Conservation (phyloP, 2,888 invertebrate genomes). For the Caradrina clavipalpis region DNA sequence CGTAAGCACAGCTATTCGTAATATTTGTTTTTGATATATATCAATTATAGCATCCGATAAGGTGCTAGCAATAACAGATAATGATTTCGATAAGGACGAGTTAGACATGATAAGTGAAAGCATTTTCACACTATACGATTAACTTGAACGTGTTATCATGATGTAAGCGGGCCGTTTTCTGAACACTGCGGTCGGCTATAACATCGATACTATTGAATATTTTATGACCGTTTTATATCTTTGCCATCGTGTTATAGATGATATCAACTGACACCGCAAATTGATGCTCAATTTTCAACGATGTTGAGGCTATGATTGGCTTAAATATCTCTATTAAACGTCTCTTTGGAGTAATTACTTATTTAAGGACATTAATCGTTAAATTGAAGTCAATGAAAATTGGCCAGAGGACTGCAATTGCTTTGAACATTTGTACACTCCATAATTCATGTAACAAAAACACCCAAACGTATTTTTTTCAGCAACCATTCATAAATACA, state of each 20-base stretch:
- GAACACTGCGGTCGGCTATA: slow-evolving; percentile 54
- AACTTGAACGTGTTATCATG: slow-evolving; percentile 62
- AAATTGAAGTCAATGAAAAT: slow-evolving; percentile 28
- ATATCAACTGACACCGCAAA: slow-evolving; percentile 52
- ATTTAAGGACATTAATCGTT: slow-evolving; percentile 29
- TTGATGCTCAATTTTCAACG: slow-evolving; percentile 51
- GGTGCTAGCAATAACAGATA: slow-evolving; percentile 61
- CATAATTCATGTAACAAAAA: slow-evolving; percentile 14
- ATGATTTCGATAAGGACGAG: slow-evolving; percentile 59
- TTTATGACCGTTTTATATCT: slow-evolving; percentile 59
- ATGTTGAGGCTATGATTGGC: slow-evolving; percentile 49
- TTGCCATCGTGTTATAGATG: slow-evolving; percentile 41
- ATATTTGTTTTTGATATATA: slow-evolving; percentile 35
- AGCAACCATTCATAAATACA: slow-evolving; percentile 12
- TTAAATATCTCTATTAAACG: slow-evolving; percentile 43
- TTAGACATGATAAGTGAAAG: slow-evolving; percentile 65
- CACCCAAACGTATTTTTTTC: slow-evolving; percentile 25
- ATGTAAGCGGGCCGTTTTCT: slow-evolving; percentile 61
- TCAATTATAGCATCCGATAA: slow-evolving; percentile 50
- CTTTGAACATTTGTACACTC: background rate
- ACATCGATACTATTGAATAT: slow-evolving; percentile 64
- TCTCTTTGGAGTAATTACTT: slow-evolving; percentile 36
- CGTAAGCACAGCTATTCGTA: slow-evolving; percentile 32
- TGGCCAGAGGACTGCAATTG: slow-evolving; percentile 3
- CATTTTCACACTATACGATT: slow-evolving; percentile 65